Percentiles rank a stretch among this genome's conserved stretches.
Evolutionary conservation across 2,797 vertebrate genomes (phyloP).

Genomic region (Acipenser transmontanus): DNA sequence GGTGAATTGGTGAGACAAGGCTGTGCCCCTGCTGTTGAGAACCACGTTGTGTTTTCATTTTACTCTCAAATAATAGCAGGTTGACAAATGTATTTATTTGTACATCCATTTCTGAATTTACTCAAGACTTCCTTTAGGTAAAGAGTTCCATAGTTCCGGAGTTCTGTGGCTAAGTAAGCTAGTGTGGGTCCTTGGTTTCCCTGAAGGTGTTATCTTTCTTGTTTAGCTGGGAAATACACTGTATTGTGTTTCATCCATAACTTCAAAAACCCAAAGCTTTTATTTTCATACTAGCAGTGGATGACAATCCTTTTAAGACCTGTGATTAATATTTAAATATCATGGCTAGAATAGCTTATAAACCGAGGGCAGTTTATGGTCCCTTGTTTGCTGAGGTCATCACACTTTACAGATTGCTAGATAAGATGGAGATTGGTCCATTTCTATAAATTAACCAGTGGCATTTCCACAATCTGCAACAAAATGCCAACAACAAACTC

Average conservation of each 20-base stretch:
- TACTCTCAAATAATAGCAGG: constrained; percentile 16
- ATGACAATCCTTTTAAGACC: constrained; percentile 36
- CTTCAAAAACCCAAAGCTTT: no score
- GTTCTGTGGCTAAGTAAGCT: constrained; percentile 16
- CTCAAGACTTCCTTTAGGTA: constrained; percentile 25
- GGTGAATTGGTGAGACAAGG: constrained; percentile 3
- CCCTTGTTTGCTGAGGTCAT: constrained; percentile 13
- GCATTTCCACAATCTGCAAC: constrained; percentile 20
- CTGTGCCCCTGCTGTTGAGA: not conserved
- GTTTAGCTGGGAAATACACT: no score
- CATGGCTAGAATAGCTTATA: constrained; percentile 22
- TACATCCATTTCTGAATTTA: not conserved
- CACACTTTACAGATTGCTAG: constrained; percentile 11
- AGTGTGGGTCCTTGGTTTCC: not conserved
- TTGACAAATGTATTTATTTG: constrained; percentile 16
- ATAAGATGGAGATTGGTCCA: constrained; percentile 9
- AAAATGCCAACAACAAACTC: constrained; percentile 15
- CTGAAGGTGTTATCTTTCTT: no score
- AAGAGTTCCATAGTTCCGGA: constrained; percentile 26
- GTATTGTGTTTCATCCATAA: no score
- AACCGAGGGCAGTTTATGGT: constrained; percentile 13
- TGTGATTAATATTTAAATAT: constrained; percentile 39
- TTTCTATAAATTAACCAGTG: constrained; percentile 16
- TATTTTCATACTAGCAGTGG: constrained; percentile 3
- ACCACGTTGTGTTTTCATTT: not conserved